These are phyloP conservation scores for Cynodonichthys magdalenae DNA, from an alignment of 2,797 vertebrate genomes.

Conservation along the genomic window DNA sequence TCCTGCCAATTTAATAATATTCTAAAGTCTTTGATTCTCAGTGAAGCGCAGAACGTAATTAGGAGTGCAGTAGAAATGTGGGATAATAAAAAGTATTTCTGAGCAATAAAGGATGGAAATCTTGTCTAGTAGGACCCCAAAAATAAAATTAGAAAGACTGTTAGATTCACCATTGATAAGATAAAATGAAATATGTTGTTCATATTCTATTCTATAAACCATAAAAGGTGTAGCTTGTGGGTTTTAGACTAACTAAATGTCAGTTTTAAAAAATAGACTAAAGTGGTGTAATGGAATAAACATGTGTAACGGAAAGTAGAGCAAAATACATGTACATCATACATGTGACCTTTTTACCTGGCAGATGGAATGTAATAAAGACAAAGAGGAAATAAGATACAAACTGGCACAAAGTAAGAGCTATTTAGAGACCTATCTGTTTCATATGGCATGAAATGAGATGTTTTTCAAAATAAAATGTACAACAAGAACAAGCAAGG, in stretches of 20 bases:
- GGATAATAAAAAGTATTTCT: too few relatives aligned
- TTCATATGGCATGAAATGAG: too few relatives aligned
- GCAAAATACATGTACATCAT: neutral
- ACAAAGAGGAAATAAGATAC: conserved; percentile 37
- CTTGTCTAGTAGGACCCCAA: neutral
- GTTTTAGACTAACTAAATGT: conserved; percentile 7
- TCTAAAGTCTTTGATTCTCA: too few relatives aligned
- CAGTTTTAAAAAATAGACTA: neutral
- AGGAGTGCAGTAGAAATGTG: neutral
- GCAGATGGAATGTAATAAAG: conserved; percentile 10
- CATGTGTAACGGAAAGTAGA: conserved; percentile 7
- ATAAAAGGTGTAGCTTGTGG: conserved; percentile 27
- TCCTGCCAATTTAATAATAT: too few relatives aligned
- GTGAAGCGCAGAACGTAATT: neutral
- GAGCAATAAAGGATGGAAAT: neutral
- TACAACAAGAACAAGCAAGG: neutral
- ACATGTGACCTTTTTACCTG: conserved; percentile 44
- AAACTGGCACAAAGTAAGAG: neutral
- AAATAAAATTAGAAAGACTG: neutral
- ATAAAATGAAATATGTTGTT: neutral
- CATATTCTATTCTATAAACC: neutral
- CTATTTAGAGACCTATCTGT: too few relatives aligned
- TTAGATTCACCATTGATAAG: neutral
- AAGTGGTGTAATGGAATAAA: conserved; percentile 14
- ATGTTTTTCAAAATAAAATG: neutral